These are phyloP conservation scores for Neodiprion fabricii DNA, from an alignment of 1,140 invertebrate genomes.

Conservation along the genomic window DNA sequence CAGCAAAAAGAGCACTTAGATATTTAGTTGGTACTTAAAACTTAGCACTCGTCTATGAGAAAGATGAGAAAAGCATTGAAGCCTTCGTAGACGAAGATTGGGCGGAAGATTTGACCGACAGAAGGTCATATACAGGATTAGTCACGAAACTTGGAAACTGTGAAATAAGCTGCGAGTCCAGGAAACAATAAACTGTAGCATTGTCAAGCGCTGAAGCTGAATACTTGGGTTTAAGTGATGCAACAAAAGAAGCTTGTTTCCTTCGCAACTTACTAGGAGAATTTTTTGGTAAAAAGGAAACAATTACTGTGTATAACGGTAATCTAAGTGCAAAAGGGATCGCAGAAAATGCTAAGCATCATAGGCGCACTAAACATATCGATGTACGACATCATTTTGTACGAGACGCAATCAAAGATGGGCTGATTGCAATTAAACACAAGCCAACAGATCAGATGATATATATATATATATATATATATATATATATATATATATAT, in stretches of 20 bases:
- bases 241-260: conserved; percentile 32
- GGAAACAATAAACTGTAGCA: conserved; percentile 58
- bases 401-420: not conserved
- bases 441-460: no score
- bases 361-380: not conserved
- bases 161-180: conserved; percentile 61
- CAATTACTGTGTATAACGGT: not conserved
- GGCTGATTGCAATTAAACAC: no score
- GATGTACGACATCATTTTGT: not conserved
- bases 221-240: conserved; percentile 50
- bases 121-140: conserved; percentile 47
- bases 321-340: not conserved
- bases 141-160: conserved; percentile 40
- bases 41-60: not conserved
- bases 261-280: not conserved
- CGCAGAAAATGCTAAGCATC: not conserved
- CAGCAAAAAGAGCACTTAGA: conserved; percentile 37
- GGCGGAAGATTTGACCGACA: conserved; percentile 34
- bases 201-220: conserved; percentile 58
- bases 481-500: no score
- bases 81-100: conserved; percentile 47
- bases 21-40: conserved; percentile 37
- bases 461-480: no score
- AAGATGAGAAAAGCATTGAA: conserved; percentile 27
- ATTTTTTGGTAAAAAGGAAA: not conserved